phyloP scores from a whole-genome alignment of 2,888 invertebrate genomes.

The Ochlodes sylvanus region DNA sequence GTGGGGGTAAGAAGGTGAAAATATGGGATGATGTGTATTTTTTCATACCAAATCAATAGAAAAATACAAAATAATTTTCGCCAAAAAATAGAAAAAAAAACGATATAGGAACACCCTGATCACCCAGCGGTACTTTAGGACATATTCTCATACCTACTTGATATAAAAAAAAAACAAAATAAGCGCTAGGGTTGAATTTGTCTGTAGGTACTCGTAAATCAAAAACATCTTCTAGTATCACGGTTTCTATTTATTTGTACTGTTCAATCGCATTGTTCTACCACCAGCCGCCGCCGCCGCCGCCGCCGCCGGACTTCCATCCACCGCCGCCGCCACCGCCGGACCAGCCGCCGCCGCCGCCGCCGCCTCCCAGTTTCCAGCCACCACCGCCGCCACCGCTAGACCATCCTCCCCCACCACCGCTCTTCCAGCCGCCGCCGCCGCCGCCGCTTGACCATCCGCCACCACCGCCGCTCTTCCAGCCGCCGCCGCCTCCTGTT shows the following conservation, averaged over 20 bases:
- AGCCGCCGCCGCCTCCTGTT: slow-evolving; percentile 34
- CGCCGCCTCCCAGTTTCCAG: slow-evolving; percentile 44
- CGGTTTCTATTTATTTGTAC: slow-evolving; percentile 4
- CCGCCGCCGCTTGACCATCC: slow-evolving; percentile 39
- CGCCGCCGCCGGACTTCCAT: slow-evolving; percentile 44
- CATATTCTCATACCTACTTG: no score
- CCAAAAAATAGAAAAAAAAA: no score
- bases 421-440: slow-evolving; percentile 42
- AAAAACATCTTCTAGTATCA: slow-evolving; percentile 5
- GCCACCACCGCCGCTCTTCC: slow-evolving; percentile 40
- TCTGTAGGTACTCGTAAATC: background rate
- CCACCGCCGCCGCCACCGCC: slow-evolving; percentile 44
- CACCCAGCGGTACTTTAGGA: no score
- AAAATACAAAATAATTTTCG: no score
- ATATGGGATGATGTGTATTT: no score
- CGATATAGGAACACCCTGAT: no score
- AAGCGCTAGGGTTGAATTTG: slow-evolving; percentile 11
- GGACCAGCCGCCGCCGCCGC: slow-evolving; percentile 56
- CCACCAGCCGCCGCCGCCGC: slow-evolving; percentile 66
- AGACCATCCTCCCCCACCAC: slow-evolving; percentile 34
- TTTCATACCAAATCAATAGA: no score
- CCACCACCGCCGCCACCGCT: slow-evolving; percentile 45
- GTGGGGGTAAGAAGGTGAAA: no score
- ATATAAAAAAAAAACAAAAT: no score
- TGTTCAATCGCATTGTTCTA: slow-evolving; percentile 47